Evolutionary conservation across 2,113 vertebrate genomes (phyloP), one percentile per base, ranked within the genome.

Genomic region (Herpetotheres cachinnans): DNA sequence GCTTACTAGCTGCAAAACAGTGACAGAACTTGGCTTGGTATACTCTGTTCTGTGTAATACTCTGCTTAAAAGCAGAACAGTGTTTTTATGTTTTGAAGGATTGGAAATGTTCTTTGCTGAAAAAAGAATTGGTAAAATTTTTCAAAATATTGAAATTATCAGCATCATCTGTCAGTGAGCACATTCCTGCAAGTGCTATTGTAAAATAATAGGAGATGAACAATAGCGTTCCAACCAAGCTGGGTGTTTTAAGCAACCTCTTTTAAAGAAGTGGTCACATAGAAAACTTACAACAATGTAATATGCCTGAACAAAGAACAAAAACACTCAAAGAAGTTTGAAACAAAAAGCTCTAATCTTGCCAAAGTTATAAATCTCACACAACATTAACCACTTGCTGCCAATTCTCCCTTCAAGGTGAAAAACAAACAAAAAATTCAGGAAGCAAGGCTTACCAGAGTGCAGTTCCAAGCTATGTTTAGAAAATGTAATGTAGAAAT

Each of bases 1-100:
- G 80, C 49, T 95, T 96, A 93, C 44, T 85, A 93, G 36, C 52
- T 88, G 46, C 61, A 96, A 89, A 97, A 90, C 25, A 91, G 69
- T 65, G 89, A 42, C 34, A 87, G 42, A 89, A 90, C 0, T 0
- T 49, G 67, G 3, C 8, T 55, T 44, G 14, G 18, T 54, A 40
- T 69, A 42, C 7, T 79, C 32, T 59, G 17, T 78, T 50, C 21
- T 67, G 11, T 70, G 11, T 49, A 88, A 82, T 63, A 44, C 14
- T 26, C 13, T 73, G 34, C 29, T 59, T 91, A 54, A 84, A 86
- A 74, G 4, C 19, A 65, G 29, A 81, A 49, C 3, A 65, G 17
- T 29, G 15, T 3, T 42, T 55, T 70, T 74, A 8, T 67, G 11
- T 71, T 83, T 92, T 74, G 67, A 67, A 77, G 7, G 11, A 61